A percentile compares a stretch with the other conserved stretches of the same genome.
Conservation (phyloP, 2,113 vertebrate genomes). For the Cichladusa arquata region DNA sequence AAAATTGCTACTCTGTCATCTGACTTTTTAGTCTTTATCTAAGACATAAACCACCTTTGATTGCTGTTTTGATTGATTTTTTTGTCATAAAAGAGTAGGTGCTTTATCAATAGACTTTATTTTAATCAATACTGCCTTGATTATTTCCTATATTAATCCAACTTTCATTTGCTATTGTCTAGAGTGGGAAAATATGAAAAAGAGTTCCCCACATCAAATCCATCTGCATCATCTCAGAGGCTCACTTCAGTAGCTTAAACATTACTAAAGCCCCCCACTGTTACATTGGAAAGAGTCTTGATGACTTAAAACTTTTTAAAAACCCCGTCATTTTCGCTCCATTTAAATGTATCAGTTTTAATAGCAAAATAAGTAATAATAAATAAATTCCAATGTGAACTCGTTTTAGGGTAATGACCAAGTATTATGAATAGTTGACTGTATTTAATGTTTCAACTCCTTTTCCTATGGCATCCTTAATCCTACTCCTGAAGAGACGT, state of each 20-base stretch:
- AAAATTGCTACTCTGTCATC: not conserved
- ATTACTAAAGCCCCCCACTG: not conserved
- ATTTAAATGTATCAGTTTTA: not conserved
- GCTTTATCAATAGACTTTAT: not conserved
- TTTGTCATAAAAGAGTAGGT: not conserved
- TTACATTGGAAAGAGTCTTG: not conserved
- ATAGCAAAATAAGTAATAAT: not conserved
- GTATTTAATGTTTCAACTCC: not conserved
- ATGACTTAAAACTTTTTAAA: not conserved
- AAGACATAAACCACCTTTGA: not conserved
- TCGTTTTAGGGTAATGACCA: not conserved
- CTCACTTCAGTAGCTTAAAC: not conserved
- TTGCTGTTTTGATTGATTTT: not conserved
- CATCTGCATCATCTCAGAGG: not conserved
- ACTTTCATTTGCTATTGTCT: not conserved
- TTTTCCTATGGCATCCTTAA: not conserved
- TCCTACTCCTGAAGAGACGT: not conserved
- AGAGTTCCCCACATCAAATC: not conserved
- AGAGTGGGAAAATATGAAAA: not conserved
- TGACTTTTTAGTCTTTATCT: not conserved
- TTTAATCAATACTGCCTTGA: not conserved
- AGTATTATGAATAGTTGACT: not conserved
- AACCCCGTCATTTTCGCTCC: rapidly evolving
- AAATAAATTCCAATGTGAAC: not conserved
- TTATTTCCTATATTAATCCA: not conserved